These are phyloP conservation scores for Nothobranchius furzeri DNA, from an alignment of 2,113 vertebrate species.

Conservation along the genomic window DNA sequence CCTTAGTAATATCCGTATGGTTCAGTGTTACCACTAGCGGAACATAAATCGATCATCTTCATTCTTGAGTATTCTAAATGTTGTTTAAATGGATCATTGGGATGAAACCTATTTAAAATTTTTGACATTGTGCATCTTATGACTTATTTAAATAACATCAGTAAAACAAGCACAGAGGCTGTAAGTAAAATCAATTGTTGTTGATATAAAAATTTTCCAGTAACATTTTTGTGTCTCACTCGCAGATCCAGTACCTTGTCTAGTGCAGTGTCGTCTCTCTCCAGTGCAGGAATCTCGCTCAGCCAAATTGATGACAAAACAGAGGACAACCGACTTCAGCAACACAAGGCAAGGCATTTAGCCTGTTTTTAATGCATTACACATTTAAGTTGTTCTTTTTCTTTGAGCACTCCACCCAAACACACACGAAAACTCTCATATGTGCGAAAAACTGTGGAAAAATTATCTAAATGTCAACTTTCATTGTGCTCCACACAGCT, in stretches of 20 bases:
- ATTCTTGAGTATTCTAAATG: not conserved
- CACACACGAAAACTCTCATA: too few species aligned
- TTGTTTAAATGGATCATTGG: not conserved
- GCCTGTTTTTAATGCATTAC: too few species aligned
- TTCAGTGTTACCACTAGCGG: not conserved
- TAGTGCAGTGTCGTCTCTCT: constrained; percentile 86
- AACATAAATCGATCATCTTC: not conserved
- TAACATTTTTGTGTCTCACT: constrained; percentile 20
- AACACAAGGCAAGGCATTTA: constrained; percentile 66
- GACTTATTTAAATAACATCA: too few species aligned
- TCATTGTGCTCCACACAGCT: constrained; percentile 18
- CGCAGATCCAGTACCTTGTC: constrained; percentile 85
- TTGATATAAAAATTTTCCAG: not conserved
- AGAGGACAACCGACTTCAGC: constrained; percentile 72
- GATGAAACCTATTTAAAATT: too few species aligned
- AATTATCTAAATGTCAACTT: not conserved
- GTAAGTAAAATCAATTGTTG: not conserved
- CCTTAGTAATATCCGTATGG: too few species aligned
- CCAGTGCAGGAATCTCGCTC: constrained; percentile 87
- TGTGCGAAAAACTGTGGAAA: constrained; percentile 1
- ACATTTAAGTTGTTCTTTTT: too few species aligned
- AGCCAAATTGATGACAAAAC: constrained; percentile 87
- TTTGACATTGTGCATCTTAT: too few species aligned
- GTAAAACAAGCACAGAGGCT: too few species aligned
- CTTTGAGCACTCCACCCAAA: too few species aligned